A percentile compares a stretch with the other conserved stretches of the same genome.
phyloP scores from a whole-genome alignment of 2,888 invertebrate species.

The Ceratothoa steindachneri region DNA sequence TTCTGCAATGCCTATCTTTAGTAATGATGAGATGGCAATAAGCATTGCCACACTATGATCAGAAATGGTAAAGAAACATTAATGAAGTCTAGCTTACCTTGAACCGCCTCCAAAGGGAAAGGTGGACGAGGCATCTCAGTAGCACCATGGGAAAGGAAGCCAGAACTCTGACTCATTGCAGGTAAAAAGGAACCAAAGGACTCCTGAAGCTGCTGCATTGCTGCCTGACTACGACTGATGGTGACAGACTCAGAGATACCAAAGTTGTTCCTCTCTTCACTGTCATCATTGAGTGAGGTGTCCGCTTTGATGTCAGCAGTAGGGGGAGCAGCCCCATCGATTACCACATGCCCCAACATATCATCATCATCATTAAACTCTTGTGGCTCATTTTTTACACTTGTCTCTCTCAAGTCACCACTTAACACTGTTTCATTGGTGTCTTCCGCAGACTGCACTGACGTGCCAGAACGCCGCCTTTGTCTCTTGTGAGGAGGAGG shows the following conservation, averaged over 20 bases:
- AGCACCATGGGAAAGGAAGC: constrained; percentile 44
- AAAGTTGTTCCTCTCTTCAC: constrained; percentile 24
- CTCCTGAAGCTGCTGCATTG: constrained; percentile 47
- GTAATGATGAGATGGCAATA: too few species aligned
- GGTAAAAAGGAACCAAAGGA: constrained; percentile 45
- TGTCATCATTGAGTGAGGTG: neutral
- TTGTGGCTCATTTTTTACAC: constrained; percentile 46
- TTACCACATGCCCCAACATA: constrained; percentile 38
- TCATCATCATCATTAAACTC: constrained; percentile 45
- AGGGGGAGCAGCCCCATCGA: too few species aligned
- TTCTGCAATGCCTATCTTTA: too few species aligned
- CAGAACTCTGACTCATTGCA: constrained; percentile 39
- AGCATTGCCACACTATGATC: too few species aligned
- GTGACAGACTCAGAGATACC: constrained; percentile 37
- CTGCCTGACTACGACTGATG: constrained; percentile 38
- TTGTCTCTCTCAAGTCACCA: constrained; percentile 31
- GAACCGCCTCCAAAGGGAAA: constrained; percentile 44
- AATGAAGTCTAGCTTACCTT: constrained; percentile 45
- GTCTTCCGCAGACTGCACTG: constrained; percentile 37
- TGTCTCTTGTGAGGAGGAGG: constrained; percentile 34
- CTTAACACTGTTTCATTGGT: constrained; percentile 43
- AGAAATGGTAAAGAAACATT: too few species aligned
- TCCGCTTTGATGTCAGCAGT: constrained; percentile 29
- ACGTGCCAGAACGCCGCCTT: constrained; percentile 37
- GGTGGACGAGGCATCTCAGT: constrained; percentile 43